phyloP scores from a whole-genome alignment of 2,888 invertebrate species.

The Aradus depressus region DNA sequence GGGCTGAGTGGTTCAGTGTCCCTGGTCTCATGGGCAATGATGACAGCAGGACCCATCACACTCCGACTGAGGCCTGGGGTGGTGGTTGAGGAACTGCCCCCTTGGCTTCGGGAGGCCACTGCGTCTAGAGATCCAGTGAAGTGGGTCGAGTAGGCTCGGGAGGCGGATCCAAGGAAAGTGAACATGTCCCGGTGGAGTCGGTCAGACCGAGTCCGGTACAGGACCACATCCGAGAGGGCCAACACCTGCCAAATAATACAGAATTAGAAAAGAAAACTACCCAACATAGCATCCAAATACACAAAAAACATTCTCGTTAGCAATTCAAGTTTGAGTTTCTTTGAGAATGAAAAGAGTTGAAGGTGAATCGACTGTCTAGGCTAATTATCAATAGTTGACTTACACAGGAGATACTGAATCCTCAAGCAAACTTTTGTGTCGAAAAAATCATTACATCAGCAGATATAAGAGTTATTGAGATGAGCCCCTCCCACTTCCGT shows the following conservation, averaged over 20 bases:
- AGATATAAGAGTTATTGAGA: too few species aligned
- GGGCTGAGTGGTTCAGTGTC: conserved; percentile 54
- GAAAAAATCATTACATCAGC: too few species aligned
- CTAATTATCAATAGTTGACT: too few species aligned
- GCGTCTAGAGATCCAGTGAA: conserved; percentile 49
- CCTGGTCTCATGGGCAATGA: conserved; percentile 68
- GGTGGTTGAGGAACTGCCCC: too few species aligned
- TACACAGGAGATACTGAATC: too few species aligned
- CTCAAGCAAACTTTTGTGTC: too few species aligned
- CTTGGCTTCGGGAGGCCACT: conserved; percentile 39
- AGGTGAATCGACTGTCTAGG: too few species aligned
- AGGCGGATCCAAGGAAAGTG: conserved; percentile 63
- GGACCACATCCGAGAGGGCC: conserved; percentile 69
- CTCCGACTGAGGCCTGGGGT: too few species aligned
- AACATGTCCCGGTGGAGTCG: conserved; percentile 64
- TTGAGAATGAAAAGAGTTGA: neutral
- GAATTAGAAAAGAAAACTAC: neutral
- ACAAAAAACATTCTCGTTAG: neutral
- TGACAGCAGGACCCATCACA: conserved; percentile 55
- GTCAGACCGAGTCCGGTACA: conserved; percentile 64
- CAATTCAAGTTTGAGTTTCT: neutral
- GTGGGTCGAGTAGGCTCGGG: conserved; percentile 59
- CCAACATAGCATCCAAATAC: too few species aligned
- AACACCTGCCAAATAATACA: conserved; percentile 42
- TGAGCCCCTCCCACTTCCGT: too few species aligned